These are phyloP conservation scores for Pycnomerus fuliginosus DNA, from an alignment of 2,888 invertebrate genomes.

Conservation along the genomic window DNA sequence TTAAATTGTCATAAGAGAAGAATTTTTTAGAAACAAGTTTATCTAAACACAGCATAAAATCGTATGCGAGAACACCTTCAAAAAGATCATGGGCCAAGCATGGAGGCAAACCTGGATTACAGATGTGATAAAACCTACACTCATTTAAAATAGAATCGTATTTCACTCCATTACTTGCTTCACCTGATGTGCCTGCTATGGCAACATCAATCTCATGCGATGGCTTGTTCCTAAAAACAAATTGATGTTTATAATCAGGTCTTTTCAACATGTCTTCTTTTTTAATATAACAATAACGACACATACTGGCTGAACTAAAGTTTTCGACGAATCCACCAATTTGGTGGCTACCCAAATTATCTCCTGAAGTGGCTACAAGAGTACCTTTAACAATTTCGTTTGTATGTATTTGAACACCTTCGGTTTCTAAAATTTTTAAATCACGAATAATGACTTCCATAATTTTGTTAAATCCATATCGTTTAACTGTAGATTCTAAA, in stretches of 20 bases:
- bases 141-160: slow-evolving; percentile 28
- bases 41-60: too few species aligned
- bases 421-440: too few species aligned
- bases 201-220: slow-evolving; percentile 8
- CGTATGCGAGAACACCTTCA: too few species aligned
- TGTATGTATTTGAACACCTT: too few species aligned
- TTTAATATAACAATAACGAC: slow-evolving; percentile 31
- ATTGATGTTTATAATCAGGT: too few species aligned
- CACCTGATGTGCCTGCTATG: neutral
- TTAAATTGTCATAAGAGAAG: too few species aligned
- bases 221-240: slow-evolving; percentile 8
- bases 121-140: slow-evolving; percentile 28
- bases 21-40: neutral
- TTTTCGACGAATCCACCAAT: slow-evolving; percentile 38
- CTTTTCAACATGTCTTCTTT: neutral
- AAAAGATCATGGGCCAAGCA: slow-evolving; percentile 32
- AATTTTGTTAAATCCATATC: slow-evolving; percentile 28
- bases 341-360: slow-evolving; percentile 36
- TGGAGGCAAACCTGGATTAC: slow-evolving; percentile 28
- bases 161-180: slow-evolving; percentile 22
- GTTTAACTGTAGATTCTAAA: slow-evolving; percentile 24
- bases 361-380: slow-evolving; percentile 25
- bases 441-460: too few species aligned
- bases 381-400: slow-evolving; percentile 26
- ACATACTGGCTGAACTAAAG: slow-evolving; percentile 30